These are phyloP conservation scores for Phalangium opilio DNA, from an alignment of 2,888 invertebrate genomes.

Conservation along the genomic window DNA sequence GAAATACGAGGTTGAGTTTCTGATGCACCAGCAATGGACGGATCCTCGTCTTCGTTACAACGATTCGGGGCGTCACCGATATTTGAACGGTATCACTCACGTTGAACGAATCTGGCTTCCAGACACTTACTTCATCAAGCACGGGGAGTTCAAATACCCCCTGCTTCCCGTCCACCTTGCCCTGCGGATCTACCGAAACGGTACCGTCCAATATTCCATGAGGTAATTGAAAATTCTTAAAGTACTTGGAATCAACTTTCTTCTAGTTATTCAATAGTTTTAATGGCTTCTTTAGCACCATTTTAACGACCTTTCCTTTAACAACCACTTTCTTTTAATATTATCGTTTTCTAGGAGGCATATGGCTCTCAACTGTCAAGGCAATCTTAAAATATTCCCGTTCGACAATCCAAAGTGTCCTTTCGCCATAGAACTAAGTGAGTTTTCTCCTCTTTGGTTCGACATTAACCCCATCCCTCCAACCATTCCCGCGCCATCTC, in stretches of 20 bases:
- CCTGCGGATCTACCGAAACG: slow-evolving; percentile 76
- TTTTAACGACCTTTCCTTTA: too few relatives aligned
- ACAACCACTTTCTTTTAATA: too few relatives aligned
- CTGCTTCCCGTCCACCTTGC: slow-evolving; percentile 86
- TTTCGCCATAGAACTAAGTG: slow-evolving; percentile 62
- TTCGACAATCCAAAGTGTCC: slow-evolving; percentile 90
- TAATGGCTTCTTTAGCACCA: too few relatives aligned
- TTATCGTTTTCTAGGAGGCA: slow-evolving; percentile 47
- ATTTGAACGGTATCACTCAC: slow-evolving; percentile 81
- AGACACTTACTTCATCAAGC: slow-evolving; percentile 91
- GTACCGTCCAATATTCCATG: slow-evolving; percentile 42
- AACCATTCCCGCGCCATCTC: too few relatives aligned
- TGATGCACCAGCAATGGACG: slow-evolving; percentile 84
- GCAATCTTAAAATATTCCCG: slow-evolving; percentile 83
- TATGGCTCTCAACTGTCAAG: slow-evolving; percentile 82
- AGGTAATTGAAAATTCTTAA: too few relatives aligned
- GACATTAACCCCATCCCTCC: too few relatives aligned
- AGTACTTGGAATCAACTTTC: too few relatives aligned
- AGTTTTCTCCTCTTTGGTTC: slow-evolving; percentile 8
- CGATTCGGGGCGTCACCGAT: slow-evolving; percentile 52
- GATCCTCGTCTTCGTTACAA: slow-evolving; percentile 76
- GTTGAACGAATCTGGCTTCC: slow-evolving; percentile 84
- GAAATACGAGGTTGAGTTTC: slow-evolving; percentile 93
- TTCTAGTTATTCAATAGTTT: too few relatives aligned
- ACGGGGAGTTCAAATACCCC: slow-evolving; percentile 78